These are phyloP conservation scores for Sarotherodon lohbergeri DNA, from an alignment of 2,113 vertebrate species.

Conservation along the genomic window DNA sequence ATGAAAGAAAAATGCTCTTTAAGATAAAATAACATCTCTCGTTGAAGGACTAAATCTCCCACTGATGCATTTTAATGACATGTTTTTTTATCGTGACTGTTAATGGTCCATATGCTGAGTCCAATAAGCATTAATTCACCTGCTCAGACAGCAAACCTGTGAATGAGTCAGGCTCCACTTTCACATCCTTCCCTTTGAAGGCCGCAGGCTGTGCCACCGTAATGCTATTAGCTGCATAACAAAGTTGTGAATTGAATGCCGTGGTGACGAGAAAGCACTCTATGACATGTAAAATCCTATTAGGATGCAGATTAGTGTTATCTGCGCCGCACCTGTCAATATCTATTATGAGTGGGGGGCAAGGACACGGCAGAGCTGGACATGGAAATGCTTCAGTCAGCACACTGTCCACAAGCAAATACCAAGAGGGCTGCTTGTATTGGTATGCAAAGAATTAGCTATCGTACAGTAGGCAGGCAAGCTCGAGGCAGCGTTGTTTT, in stretches of 20 bases:
- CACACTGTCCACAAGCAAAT: neutral
- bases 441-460: slow-evolving; percentile 3
- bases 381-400: slow-evolving; percentile 42
- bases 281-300: slow-evolving; percentile 36
- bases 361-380: slow-evolving; percentile 28
- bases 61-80: neutral
- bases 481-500: neutral
- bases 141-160: neutral
- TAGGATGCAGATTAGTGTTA: slow-evolving; percentile 49
- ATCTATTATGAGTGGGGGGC: slow-evolving; percentile 18
- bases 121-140: neutral
- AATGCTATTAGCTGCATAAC: slow-evolving; percentile 29
- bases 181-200: neutral
- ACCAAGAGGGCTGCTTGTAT: neutral
- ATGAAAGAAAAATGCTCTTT: neutral
- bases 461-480: neutral
- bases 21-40: neutral
- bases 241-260: slow-evolving; percentile 24
- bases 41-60: neutral
- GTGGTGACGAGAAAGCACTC: neutral
- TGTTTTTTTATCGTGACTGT: neutral
- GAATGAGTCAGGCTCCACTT: neutral
- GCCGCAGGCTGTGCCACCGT: neutral
- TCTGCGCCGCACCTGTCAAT: slow-evolving; percentile 45
- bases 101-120: neutral